Evolutionary conservation across 2,113 vertebrate genomes (phyloP).

Genomic region (Azemiops feae): DNA sequence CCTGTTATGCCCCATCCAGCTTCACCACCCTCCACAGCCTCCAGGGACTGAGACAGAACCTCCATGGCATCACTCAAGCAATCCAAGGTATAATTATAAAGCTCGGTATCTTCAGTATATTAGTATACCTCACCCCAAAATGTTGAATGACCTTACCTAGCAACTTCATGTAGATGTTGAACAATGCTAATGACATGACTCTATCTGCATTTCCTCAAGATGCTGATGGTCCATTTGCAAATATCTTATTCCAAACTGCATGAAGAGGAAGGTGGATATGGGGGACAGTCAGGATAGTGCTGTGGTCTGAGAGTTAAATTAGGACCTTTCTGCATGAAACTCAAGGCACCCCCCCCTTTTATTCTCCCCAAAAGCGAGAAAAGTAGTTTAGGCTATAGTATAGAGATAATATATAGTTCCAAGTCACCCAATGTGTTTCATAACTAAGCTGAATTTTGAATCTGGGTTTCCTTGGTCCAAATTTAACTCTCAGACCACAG

Average conservation of each 20-base stretch:
- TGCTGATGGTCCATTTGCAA: no score
- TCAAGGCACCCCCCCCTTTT: no score
- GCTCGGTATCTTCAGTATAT: neutral
- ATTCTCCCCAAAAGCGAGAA: neutral
- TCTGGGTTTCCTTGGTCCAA: no score
- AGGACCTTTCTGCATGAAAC: neutral
- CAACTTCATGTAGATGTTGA: neutral
- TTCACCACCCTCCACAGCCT: neutral
- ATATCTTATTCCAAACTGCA: no score
- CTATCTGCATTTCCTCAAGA: neutral
- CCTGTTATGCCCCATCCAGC: neutral
- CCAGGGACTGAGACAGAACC: neutral
- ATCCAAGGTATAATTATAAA: neutral
- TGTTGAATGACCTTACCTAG: neutral
- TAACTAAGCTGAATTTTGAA: neutral
- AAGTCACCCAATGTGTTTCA: neutral
- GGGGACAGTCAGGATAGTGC: neutral
- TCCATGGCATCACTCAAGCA: neutral
- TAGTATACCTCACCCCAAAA: neutral
- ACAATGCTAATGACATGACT: neutral
- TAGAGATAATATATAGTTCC: neutral
- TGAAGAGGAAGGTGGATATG: neutral
- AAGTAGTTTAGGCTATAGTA: neutral
- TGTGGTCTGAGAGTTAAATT: neutral
- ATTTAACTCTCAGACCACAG: neutral